Conservation (phyloP, 2,888 invertebrate species). For the Melanostoma scalare region DNA sequence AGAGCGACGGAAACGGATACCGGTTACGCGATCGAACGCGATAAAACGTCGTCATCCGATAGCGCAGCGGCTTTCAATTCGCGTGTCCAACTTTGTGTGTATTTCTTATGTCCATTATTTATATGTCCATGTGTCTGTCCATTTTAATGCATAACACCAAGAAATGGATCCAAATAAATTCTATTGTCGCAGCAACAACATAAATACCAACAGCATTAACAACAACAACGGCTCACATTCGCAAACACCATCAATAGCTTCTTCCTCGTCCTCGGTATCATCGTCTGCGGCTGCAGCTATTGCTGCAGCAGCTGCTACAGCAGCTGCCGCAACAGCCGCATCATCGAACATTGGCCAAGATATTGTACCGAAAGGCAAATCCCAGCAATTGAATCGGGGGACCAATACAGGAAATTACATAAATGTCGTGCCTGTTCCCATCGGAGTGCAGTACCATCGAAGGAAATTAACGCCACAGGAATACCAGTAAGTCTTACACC, state of each 20-base stretch:
- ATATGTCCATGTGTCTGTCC: constrained; percentile 67
- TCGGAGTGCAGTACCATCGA: constrained; percentile 81
- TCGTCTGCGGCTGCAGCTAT: constrained; percentile 74
- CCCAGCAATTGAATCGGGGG: constrained; percentile 75
- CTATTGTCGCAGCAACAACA: constrained; percentile 76
- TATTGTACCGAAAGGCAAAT: constrained; percentile 73
- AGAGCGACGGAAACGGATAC: constrained; percentile 8
- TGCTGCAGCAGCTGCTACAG: constrained; percentile 74
- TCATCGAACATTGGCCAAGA: constrained; percentile 72
- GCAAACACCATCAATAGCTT: constrained; percentile 74
- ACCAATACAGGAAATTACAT: constrained; percentile 79
- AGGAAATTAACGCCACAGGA: constrained; percentile 81
- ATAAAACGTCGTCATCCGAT: background rate
- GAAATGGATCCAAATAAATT: constrained; percentile 80
- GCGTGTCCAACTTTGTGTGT: constrained; percentile 8
- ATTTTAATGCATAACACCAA: constrained; percentile 71
- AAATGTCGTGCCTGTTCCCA: constrained; percentile 81
- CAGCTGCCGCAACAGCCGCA: constrained; percentile 68
- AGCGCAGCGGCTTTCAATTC: too few species aligned
- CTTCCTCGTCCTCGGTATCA: constrained; percentile 75
- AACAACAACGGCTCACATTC: constrained; percentile 71
- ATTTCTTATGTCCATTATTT: constrained; percentile 57
- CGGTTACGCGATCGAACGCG: background rate
- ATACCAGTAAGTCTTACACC: constrained; percentile 81
- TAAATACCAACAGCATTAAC: constrained; percentile 36